Base-by-base conservation (phyloP, 2,888 invertebrate species). In the Thymelicus lineola region DNA sequence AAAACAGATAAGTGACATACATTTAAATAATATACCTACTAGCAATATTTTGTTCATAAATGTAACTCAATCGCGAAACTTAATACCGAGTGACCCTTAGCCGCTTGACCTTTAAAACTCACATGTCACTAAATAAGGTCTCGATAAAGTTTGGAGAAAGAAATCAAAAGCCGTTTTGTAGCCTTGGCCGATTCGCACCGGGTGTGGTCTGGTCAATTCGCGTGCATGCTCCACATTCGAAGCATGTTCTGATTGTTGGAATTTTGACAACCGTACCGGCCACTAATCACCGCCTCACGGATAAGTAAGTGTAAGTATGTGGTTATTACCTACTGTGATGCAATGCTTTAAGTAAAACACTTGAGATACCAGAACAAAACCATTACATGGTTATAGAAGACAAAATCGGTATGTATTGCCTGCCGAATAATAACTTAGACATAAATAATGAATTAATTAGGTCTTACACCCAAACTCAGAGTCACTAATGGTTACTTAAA, bases 111-210 rank as follows among this genome's bases (percentile, higher is more conserved):
- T 67, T 67, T 67, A 67, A 58, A 53, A 53, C 55, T 55, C 61
- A 48, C 60, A 67, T 67, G 61, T 61, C 67, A 53, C 61, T 59
- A 66, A 62, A 66, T 67, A 67, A 63, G 63, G 63, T 63, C 62
- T 69, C 58, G 63, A 63, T 69, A 46, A 20, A 58, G 50, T 58
- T 62, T 62, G 62, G 75, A 76, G 75, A 75, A 76, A 75, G 79
- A 80, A 77, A 79, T 80, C 76, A 80, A 79, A 79, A 78, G 72
- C 61, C 45, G 71, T 61, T 57, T 83, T 81, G 79, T 77, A 85
- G 85, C 91, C 91, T 89, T 90, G 90, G 83, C 90, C 89, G 78
- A 82, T 73, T 76, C 85, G 78, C 66, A 73, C 75, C 78, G 79
- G 83, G 86, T 78, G 87, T 79, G 85, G 87, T 84, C 75, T 67